A percentile compares a stretch with the other conserved stretches of the same genome.
phyloP scores from a whole-genome alignment of 2,113 vertebrate genomes.

The Stigmatopora nigra region DNA sequence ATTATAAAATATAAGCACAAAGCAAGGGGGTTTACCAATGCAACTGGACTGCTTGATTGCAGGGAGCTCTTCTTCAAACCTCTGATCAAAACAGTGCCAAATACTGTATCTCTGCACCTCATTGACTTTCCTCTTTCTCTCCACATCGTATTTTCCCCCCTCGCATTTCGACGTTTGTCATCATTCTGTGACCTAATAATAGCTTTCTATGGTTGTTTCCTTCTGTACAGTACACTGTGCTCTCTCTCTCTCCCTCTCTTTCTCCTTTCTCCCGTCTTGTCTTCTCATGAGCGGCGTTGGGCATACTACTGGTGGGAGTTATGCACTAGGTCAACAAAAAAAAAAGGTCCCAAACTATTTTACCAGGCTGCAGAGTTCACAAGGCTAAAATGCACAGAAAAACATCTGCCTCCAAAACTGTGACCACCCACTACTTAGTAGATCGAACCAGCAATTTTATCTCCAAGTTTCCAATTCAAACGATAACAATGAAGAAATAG shows the following conservation, averaged over 20 bases:
- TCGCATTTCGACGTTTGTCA: slow-evolving; percentile 44
- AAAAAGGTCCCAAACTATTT: slow-evolving; percentile 58
- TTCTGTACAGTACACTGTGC: slow-evolving; percentile 51
- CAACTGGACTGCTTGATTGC: slow-evolving; percentile 60
- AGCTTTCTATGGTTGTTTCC: slow-evolving; percentile 42
- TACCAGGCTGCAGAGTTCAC: slow-evolving; percentile 57
- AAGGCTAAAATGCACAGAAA: slow-evolving; percentile 64
- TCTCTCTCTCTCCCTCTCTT: slow-evolving; percentile 59
- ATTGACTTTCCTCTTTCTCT: slow-evolving; percentile 63
- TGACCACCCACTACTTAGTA: slow-evolving; percentile 49
- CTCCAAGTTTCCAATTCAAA: slow-evolving; percentile 59
- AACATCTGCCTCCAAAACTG: slow-evolving; percentile 67
- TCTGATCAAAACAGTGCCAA: slow-evolving; percentile 58
- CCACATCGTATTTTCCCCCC: slow-evolving; percentile 35
- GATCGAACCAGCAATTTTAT: slow-evolving; percentile 66
- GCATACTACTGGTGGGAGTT: slow-evolving; percentile 59
- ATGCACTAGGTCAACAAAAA: slow-evolving; percentile 64
- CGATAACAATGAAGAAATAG: slow-evolving; percentile 43
- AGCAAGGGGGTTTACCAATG: slow-evolving; percentile 62
- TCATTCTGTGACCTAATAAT: slow-evolving; percentile 33
- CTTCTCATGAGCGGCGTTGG: slow-evolving; percentile 61
- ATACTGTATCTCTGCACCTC: slow-evolving; percentile 50
- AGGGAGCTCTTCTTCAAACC: slow-evolving; percentile 46
- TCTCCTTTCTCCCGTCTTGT: slow-evolving; percentile 63
- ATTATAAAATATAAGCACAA: slow-evolving; percentile 67